Conservation (phyloP, 1,140 invertebrate species). For the Cotesia glomerata region DNA sequence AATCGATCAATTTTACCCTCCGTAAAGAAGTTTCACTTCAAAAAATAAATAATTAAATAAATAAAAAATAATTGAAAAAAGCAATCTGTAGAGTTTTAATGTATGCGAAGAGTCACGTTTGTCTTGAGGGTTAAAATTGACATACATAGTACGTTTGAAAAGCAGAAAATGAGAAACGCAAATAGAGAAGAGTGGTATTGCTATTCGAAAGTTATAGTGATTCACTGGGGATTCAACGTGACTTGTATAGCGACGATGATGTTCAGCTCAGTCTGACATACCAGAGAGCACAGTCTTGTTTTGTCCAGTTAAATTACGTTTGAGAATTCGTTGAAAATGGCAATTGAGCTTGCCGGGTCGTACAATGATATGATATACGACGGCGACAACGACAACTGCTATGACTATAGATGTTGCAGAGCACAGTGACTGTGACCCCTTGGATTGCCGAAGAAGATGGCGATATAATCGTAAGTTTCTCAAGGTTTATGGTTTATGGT, state of each 20-base stretch:
- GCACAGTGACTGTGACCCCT: too few relatives aligned
- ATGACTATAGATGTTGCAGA: not conserved
- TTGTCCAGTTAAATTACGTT: constrained; percentile 29
- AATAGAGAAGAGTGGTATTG: constrained; percentile 3
- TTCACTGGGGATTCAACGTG: constrained; percentile 14
- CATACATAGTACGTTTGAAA: constrained; percentile 12
- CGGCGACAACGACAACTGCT: not conserved
- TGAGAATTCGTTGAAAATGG: constrained; percentile 29
- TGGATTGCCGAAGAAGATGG: not conserved
- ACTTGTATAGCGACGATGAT: not conserved
- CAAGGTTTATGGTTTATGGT: not conserved
- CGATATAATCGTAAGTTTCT: not conserved
- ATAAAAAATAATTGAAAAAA: too few relatives aligned
- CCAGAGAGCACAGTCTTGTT: not conserved
- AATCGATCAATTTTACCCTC: too few relatives aligned
- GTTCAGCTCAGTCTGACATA: not conserved
- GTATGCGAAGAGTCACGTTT: not conserved
- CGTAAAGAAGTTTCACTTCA: too few relatives aligned
- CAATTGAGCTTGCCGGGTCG: constrained; percentile 2
- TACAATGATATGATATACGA: not conserved
- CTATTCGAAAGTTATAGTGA: constrained; percentile 4
- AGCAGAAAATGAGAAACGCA: constrained; percentile 19
- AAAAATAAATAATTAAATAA: too few relatives aligned
- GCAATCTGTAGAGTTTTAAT: not conserved
- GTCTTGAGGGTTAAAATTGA: not conserved